A percentile compares a stretch with the other conserved stretches of the same genome.
These are phyloP conservation scores for Eulemur rubriventer DNA, from an alignment of 2,797 vertebrate species.

Conservation along the genomic window DNA sequence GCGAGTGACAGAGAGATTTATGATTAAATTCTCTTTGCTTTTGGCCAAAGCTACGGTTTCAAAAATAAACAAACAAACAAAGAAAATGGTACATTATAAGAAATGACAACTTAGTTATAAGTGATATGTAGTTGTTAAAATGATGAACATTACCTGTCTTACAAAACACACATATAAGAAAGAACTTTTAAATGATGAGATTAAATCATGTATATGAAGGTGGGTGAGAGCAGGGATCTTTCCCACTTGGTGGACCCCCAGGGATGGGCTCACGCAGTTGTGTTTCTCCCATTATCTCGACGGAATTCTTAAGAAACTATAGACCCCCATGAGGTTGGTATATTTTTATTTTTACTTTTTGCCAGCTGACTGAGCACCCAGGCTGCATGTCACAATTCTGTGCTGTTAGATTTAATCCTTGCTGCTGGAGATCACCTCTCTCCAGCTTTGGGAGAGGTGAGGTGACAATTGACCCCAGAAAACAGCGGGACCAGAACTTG, in stretches of 20 bases:
- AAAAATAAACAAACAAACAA: background rate
- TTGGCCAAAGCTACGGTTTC: background rate
- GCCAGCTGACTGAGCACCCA: too few relatives aligned
- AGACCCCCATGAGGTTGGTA: background rate
- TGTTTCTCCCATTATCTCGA: background rate
- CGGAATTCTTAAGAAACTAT: background rate
- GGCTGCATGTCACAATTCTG: background rate
- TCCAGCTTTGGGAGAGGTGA: background rate
- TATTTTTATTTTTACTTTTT: background rate
- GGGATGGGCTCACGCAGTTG: background rate
- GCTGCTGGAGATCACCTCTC: background rate
- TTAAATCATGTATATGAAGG: background rate
- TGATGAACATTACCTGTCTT: background rate
- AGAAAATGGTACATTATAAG: background rate
- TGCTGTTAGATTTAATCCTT: background rate
- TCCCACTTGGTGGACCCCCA: background rate
- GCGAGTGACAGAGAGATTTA: background rate
- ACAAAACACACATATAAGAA: background rate
- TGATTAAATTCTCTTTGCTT: background rate
- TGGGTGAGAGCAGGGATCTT: background rate
- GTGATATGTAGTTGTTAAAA: background rate
- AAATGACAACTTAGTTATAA: background rate
- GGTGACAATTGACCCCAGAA: background rate
- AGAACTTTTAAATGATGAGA: background rate
- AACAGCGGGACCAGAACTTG: background rate